phyloP scores from a whole-genome alignment of 2,113 vertebrate genomes.

The Dicaeum eximium region DNA sequence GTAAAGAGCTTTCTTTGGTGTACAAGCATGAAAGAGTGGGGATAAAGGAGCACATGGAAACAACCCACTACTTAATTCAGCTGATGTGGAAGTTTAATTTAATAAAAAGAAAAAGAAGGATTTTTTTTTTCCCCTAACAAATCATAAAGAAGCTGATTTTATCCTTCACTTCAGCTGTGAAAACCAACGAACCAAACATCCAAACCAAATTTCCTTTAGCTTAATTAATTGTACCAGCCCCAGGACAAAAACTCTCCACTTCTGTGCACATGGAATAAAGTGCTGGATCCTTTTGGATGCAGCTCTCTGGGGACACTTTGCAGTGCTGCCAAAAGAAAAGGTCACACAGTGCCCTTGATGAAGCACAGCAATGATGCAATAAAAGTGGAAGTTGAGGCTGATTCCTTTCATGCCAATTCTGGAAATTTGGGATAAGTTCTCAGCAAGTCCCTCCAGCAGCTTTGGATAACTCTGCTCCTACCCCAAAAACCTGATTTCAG shows the following conservation, averaged over 20 bases:
- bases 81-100: background rate
- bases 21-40: background rate
- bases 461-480: background rate
- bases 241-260: background rate
- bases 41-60: background rate
- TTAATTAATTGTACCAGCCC: constrained; percentile 6
- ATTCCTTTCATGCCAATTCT: background rate
- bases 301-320: background rate
- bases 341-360: background rate
- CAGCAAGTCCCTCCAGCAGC: background rate
- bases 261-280: background rate
- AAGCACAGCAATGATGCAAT: background rate
- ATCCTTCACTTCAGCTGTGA: background rate
- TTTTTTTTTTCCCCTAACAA: accelerated
- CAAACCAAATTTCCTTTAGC: background rate
- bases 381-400: background rate
- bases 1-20: background rate
- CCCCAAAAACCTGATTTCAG: background rate
- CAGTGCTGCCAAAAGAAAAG: background rate
- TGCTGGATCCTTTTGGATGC: background rate
- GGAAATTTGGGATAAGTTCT: background rate
- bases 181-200: background rate
- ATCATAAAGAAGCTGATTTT: background rate
- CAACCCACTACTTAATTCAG: background rate
- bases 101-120: background rate